Percentiles rank a stretch among this genome's conserved stretches.
Conservation (phyloP, 2,888 invertebrate genomes). For the Steromphala cineraria region DNA sequence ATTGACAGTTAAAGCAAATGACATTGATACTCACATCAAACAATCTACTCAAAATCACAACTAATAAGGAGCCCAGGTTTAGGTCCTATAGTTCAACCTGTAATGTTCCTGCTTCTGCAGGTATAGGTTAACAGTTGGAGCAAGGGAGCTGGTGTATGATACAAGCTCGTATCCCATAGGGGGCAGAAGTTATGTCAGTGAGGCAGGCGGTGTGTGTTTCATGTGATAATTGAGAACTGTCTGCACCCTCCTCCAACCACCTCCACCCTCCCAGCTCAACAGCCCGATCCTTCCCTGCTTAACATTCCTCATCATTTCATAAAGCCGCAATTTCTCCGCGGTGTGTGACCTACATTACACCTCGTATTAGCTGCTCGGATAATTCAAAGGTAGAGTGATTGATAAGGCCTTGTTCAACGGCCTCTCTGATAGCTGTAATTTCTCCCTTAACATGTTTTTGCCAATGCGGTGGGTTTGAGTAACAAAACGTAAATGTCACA, state of each 20-base stretch:
- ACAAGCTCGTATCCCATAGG: no score
- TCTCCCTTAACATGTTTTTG: neutral
- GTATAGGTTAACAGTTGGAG: no score
- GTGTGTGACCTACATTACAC: neutral
- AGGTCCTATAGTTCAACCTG: no score
- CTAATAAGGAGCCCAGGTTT: no score
- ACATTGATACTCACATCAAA: no score
- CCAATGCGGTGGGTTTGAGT: neutral
- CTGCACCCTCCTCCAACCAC: neutral
- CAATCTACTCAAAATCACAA: no score
- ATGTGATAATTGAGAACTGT: neutral
- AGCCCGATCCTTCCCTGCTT: neutral
- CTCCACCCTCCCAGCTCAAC: no score
- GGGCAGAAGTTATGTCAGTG: no score
- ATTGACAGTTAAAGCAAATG: no score
- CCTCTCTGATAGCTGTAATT: neutral
- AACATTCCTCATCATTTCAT: neutral
- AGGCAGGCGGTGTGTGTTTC: neutral
- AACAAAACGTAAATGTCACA: neutral
- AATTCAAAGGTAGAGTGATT: conserved; percentile 2
- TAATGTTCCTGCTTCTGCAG: no score
- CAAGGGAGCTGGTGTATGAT: no score
- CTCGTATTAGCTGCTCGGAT: neutral
- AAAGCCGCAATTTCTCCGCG: neutral
- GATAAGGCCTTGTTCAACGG: conserved; percentile 5